Percentiles rank a stretch among this genome's conserved stretches.
Evolutionary conservation across 1,140 invertebrate species (phyloP).

Genomic region (Cotesia chilonis): DNA sequence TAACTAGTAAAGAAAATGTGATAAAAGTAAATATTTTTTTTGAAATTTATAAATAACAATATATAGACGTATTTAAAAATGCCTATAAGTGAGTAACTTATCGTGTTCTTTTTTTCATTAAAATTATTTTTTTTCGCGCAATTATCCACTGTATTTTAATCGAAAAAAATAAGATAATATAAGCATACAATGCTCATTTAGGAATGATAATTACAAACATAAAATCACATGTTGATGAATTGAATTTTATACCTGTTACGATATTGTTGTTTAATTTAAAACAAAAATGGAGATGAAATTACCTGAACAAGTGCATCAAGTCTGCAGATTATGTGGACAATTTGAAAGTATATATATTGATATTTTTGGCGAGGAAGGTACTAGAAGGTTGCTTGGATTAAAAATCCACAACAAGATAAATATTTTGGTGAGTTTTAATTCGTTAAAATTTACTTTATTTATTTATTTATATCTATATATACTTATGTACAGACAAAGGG

Average conservation of each 20-base stretch:
- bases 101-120: no score
- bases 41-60: no score
- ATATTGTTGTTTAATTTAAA: slow-evolving; percentile 15
- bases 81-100: no score
- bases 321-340: slow-evolving; percentile 62
- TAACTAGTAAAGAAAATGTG: no score
- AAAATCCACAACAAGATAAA: slow-evolving; percentile 61
- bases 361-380: slow-evolving; percentile 60
- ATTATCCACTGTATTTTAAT: not conserved
- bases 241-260: slow-evolving; percentile 7
- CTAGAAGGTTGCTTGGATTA: slow-evolving; percentile 52
- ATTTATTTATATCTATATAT: slow-evolving; percentile 5
- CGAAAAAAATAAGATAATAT: not conserved
- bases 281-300: slow-evolving; percentile 55
- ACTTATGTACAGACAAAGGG: not conserved
- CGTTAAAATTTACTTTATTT: not conserved
- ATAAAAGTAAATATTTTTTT: no score
- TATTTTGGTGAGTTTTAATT: slow-evolving; percentile 56
- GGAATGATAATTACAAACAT: slow-evolving; percentile 18
- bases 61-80: no score
- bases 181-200: not conserved
- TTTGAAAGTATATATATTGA: slow-evolving; percentile 59
- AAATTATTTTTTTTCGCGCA: not conserved
- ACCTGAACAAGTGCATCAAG: slow-evolving; percentile 51
- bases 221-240: slow-evolving; percentile 2